Percentiles rank a stretch among this genome's conserved stretches.
Conservation (phyloP, 2,113 vertebrate genomes). For the Hucho hucho region DNA sequence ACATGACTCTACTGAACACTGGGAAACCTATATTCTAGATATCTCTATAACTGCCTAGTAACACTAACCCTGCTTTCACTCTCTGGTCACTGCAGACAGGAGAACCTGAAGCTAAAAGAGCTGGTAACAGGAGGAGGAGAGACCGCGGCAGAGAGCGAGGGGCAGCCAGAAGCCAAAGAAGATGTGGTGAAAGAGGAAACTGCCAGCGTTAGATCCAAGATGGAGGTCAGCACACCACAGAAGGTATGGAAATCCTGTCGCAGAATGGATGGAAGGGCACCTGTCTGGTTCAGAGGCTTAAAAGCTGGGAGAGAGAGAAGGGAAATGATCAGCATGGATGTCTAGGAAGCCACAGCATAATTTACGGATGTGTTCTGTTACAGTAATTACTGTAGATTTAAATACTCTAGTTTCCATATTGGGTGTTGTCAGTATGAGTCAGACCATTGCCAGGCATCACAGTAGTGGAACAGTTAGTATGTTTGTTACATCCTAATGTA, state of each 20-base stretch:
- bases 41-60: neutral
- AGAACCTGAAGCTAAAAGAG: slow-evolving; percentile 91
- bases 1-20: neutral
- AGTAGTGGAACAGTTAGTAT: too few relatives aligned
- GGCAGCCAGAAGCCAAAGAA: slow-evolving; percentile 70
- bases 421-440: too few relatives aligned
- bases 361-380: neutral
- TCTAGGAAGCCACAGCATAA: neutral
- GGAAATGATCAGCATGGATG: neutral
- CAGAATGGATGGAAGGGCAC: neutral
- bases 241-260: slow-evolving; percentile 72
- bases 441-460: too few relatives aligned
- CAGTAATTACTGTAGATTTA: neutral
- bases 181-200: slow-evolving; percentile 64
- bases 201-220: slow-evolving; percentile 64
- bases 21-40: neutral
- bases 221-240: slow-evolving; percentile 72
- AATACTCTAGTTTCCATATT: too few relatives aligned
- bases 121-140: slow-evolving; percentile 74
- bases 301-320: too few relatives aligned
- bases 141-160: slow-evolving; percentile 58
- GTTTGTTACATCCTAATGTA: too few relatives aligned
- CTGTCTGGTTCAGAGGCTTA: neutral
- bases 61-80: slow-evolving; percentile 36
- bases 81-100: slow-evolving; percentile 72